Evolutionary conservation across 2,113 vertebrate genomes (phyloP).

Genomic region (Cottus gobio): DNA sequence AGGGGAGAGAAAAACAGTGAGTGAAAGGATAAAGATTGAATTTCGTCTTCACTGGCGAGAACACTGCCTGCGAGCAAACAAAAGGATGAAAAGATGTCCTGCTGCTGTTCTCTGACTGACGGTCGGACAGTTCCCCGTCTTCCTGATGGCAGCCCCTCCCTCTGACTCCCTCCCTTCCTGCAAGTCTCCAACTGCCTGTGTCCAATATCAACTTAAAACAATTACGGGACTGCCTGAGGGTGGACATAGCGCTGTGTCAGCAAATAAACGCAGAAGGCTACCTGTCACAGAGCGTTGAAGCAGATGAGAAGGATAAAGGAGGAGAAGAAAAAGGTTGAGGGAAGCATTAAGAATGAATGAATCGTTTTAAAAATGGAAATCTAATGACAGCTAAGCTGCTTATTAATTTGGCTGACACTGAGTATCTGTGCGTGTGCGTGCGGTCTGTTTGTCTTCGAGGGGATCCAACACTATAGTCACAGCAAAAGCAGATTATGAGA

Average conservation of each 20-base stretch:
- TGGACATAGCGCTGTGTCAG: conserved; percentile 61
- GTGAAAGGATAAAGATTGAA: conserved; percentile 76
- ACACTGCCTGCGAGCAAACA: conserved; percentile 67
- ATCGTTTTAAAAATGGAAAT: conserved; percentile 70
- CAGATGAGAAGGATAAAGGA: background rate
- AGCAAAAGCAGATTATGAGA: conserved; percentile 82
- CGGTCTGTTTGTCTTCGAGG: conserved; percentile 43
- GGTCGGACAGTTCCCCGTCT: conserved; percentile 48
- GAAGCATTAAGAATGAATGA: conserved; percentile 34
- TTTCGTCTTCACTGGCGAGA: conserved; percentile 67
- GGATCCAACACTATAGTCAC: conserved; percentile 66
- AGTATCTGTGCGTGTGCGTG: conserved; percentile 1
- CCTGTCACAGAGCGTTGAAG: conserved; percentile 46
- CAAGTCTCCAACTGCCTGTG: conserved; percentile 25
- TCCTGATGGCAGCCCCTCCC: conserved; percentile 34
- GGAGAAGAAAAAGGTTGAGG: background rate
- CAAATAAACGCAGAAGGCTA: conserved; percentile 53
- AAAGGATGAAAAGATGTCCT: conserved; percentile 75
- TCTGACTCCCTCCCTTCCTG: background rate
- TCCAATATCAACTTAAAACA: conserved; percentile 71
- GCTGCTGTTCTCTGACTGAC: conserved; percentile 54
- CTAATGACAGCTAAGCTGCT: conserved; percentile 75
- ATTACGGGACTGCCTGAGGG: conserved; percentile 71
- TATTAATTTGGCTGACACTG: conserved; percentile 71
- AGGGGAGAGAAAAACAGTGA: conserved; percentile 38